Percentiles rank a stretch among this genome's conserved stretches.
Evolutionary conservation across 2,888 invertebrate genomes (phyloP).

Genomic region (Panopea generosa): DNA sequence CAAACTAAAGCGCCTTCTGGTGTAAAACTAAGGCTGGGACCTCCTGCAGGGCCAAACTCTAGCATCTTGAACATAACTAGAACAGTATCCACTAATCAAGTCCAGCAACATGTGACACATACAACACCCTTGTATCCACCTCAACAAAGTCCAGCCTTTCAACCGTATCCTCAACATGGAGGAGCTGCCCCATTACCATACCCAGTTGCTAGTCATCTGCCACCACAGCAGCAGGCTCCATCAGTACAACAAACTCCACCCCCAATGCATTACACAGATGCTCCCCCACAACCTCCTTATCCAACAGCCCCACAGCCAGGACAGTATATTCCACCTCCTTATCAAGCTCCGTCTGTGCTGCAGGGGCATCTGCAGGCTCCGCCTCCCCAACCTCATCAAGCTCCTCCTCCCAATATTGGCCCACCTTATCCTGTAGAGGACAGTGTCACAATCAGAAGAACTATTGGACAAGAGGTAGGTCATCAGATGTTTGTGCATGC

Average conservation of each 20-base stretch:
- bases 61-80: slow-evolving; percentile 37
- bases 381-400: background rate
- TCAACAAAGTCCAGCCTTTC: background rate
- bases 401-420: slow-evolving; percentile 9
- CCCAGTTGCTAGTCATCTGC: background rate
- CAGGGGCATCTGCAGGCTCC: background rate
- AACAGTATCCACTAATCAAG: slow-evolving; percentile 29
- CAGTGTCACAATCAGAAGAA: slow-evolving; percentile 13
- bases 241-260: slow-evolving; percentile 14
- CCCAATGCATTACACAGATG: slow-evolving; percentile 6
- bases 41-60: slow-evolving; percentile 9
- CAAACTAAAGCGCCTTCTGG: slow-evolving; percentile 5
- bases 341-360: slow-evolving; percentile 15
- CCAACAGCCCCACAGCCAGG: background rate
- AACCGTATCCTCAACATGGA: slow-evolving; percentile 2
- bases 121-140: background rate
- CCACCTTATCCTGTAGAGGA: slow-evolving; percentile 40
- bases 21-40: slow-evolving; percentile 48
- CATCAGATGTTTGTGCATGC: background rate
- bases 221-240: background rate
- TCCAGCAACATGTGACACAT: background rate
- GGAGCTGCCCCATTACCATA: slow-evolving; percentile 5
- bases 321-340: slow-evolving; percentile 9
- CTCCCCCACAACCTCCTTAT: background rate
- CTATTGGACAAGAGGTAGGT: slow-evolving; percentile 11